phyloP scores from a whole-genome alignment of 2,888 invertebrate species.

The Selenia dentaria region DNA sequence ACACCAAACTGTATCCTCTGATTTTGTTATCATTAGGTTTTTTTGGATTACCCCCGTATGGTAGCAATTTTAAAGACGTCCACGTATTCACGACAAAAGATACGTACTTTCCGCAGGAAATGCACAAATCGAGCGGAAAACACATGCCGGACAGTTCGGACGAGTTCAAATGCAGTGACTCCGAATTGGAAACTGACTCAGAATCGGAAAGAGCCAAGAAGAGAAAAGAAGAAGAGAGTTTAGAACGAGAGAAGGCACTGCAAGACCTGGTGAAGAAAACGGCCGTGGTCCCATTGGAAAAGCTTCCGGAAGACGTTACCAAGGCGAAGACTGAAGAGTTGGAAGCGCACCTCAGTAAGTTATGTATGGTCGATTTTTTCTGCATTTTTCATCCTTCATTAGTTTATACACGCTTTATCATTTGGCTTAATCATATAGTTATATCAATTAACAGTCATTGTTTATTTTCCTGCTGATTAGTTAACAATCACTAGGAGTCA shows the following conservation, averaged over 20 bases:
- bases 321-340: slow-evolving; percentile 66
- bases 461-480: too few relatives aligned
- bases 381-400: background rate
- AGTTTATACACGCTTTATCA: background rate
- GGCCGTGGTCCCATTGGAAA: slow-evolving; percentile 71
- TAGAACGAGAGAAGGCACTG: slow-evolving; percentile 57
- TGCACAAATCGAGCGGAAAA: slow-evolving; percentile 81
- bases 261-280: slow-evolving; percentile 64
- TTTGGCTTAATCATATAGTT: too few relatives aligned
- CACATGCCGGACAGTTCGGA: slow-evolving; percentile 82
- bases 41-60: too few relatives aligned
- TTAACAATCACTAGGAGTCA: too few relatives aligned
- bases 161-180: slow-evolving; percentile 72
- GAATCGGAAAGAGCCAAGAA: slow-evolving; percentile 65
- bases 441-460: too few relatives aligned
- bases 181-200: slow-evolving; percentile 44
- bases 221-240: slow-evolving; percentile 54
- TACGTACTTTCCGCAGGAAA: slow-evolving; percentile 57
- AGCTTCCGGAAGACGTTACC: slow-evolving; percentile 69
- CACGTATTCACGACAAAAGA: too few relatives aligned
- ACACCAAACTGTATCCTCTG: too few relatives aligned
- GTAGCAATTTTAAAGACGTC: too few relatives aligned
- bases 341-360: slow-evolving; percentile 61
- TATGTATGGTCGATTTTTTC: slow-evolving; percentile 18
- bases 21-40: too few relatives aligned